Base-by-base conservation (phyloP, 1,140 invertebrate species). In the Eueides isabella region DNA sequence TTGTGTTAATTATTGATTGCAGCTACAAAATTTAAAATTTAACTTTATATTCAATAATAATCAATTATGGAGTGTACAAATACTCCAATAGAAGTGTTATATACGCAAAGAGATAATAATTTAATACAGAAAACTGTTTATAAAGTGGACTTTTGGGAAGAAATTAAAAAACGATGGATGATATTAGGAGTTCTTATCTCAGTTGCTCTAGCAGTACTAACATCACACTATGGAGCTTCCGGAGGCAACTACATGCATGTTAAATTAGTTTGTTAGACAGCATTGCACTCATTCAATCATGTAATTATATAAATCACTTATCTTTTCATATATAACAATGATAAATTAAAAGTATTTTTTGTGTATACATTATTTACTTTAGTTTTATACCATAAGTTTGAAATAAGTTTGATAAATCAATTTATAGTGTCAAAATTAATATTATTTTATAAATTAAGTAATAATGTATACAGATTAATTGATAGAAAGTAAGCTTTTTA, bases 231-330 rank as follows among this genome's bases (percentile, higher is more conserved):
- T 16, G 90, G 90, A 61, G 88, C 87, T 68, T 78, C 79, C 55
- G 90, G 90, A 92, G 90, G 90, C 89, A 92, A 91, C 82, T 86
- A 90, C 79, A 78, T 81, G 90, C 89, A 91, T 92, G 90, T 69
- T 88, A 82, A 85, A 73, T 81, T 77, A 81, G 86, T 85, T 86
- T 80, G 83, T 79, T 89, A 90, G 85, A 88, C 81, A 66, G 82
- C 86, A 87, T 90, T 87, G 90, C 90, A 92, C 87, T 72, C 85
- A 86, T 83, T 81, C 64, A 74, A 77, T 80, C 85, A 90, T 88
- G 90, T 91, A 90, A 90, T 85, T 83, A 77, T 79, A 75, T 73
- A 78, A 61, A 23, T 44, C 38, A 71, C 35, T 71, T 63, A 26
- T 28, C 44, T 16, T n/a, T 71, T 23, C 7, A 16, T n/a, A n/a